phyloP scores from a whole-genome alignment of 2,113 vertebrate species.

The Callorhinus ursinus region DNA sequence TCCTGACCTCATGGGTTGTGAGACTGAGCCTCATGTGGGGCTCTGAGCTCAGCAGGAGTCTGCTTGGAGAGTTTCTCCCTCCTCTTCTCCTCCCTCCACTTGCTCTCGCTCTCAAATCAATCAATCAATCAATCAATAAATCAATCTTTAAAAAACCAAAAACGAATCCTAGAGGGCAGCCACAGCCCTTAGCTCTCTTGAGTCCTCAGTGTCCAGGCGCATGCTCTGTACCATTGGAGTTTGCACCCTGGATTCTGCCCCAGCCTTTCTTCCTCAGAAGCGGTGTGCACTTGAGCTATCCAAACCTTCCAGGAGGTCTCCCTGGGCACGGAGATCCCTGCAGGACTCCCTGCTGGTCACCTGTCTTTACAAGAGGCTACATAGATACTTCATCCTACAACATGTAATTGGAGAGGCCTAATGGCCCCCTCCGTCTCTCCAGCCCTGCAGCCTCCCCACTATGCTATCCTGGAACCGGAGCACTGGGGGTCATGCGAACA shows the following conservation, averaged over 20 bases:
- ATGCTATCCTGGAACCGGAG: rapidly evolving
- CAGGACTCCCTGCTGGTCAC: rapidly evolving
- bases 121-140: neutral
- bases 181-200: rapidly evolving
- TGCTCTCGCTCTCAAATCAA: neutral
- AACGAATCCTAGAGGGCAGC: neutral
- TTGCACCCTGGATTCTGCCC: neutral
- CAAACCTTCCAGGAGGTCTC: neutral
- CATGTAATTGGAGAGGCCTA: rapidly evolving
- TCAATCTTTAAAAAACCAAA: neutral
- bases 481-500: rapidly evolving
- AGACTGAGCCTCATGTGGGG: neutral
- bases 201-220: rapidly evolving
- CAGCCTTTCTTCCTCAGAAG: neutral
- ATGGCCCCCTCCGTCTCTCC: no score
- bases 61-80: neutral
- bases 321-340: neutral
- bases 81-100: neutral
- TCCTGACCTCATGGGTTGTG: neutral
- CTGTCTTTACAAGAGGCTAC: neutral
- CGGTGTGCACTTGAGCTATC: rapidly evolving
- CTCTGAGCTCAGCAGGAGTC: neutral
- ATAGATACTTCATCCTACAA: rapidly evolving
- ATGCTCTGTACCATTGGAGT: rapidly evolving
- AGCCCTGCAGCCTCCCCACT: neutral